Evolutionary conservation across 2,797 vertebrate genomes (phyloP).

Genomic region (Sphenodon punctatus): DNA sequence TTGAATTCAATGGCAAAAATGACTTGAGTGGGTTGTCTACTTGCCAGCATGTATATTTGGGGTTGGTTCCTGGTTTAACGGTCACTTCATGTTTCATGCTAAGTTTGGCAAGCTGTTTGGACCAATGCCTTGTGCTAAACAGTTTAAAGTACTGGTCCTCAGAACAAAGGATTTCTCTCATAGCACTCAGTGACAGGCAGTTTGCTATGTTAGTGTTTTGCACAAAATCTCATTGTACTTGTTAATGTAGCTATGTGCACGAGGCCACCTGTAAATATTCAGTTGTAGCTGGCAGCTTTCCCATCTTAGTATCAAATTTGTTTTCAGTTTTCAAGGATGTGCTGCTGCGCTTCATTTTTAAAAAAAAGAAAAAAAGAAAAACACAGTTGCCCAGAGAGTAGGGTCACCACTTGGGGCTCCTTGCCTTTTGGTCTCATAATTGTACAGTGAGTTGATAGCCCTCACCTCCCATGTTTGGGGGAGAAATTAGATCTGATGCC

Average conservation of each 20-base stretch:
- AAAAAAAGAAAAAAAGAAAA: rapidly evolving
- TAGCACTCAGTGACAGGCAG: rapidly evolving
- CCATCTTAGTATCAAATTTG: not conserved
- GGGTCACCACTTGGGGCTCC: not conserved
- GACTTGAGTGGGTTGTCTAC: rapidly evolving
- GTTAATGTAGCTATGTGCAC: not conserved
- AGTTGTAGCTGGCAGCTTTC: not conserved
- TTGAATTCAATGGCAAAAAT: not conserved
- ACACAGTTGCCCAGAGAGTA: no score
- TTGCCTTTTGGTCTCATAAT: no score
- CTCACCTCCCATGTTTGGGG: no score
- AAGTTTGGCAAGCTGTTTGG: rapidly evolving
- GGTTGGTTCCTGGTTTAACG: not conserved
- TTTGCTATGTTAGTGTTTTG: not conserved
- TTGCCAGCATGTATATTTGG: rapidly evolving
- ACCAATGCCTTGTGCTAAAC: not conserved
- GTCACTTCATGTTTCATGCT: not conserved
- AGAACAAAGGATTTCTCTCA: not conserved
- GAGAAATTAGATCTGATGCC: no score
- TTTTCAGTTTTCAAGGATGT: not conserved
- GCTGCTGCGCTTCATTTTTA: no score
- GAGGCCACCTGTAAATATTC: not conserved
- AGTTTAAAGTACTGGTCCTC: not conserved
- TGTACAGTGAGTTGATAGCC: no score
- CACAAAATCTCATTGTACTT: not conserved